Conservation (phyloP, 30 jellyfish, hydroid and myxozoan genomes). For the Hydra vulgaris region DNA sequence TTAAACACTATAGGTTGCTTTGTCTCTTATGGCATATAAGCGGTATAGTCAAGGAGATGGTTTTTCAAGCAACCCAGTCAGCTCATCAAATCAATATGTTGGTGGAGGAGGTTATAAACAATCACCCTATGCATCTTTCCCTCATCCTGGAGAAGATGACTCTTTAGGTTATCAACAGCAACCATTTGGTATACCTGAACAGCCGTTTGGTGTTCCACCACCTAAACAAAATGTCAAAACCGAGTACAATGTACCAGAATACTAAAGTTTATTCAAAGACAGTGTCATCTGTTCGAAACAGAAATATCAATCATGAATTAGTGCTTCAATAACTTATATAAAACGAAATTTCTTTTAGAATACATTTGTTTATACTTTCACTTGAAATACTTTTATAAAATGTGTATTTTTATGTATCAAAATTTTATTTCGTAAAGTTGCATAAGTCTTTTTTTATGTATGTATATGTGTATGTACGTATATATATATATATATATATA, state of each 20-base stretch:
- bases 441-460: too few relatives aligned
- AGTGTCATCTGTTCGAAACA: too few relatives aligned
- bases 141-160: slow-evolving; percentile 87
- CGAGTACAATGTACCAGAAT: slow-evolving; percentile 81
- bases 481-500: too few relatives aligned
- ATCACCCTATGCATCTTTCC: slow-evolving; percentile 97
- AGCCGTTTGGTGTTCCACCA: slow-evolving; percentile 42
- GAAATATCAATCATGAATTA: too few relatives aligned
- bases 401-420: too few relatives aligned
- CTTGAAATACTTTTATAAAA: too few relatives aligned
- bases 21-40: slow-evolving; percentile 49
- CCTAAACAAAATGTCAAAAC: slow-evolving; percentile 72
- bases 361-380: too few relatives aligned
- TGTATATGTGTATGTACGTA: too few relatives aligned
- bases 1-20: slow-evolving; percentile 44
- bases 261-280: too few relatives aligned
- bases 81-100: slow-evolving; percentile 44
- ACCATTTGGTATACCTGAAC: slow-evolving; percentile 61
- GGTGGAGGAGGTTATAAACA: slow-evolving; percentile 47
- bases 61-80: not conserved
- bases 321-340: too few relatives aligned
- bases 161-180: slow-evolving; percentile 64
- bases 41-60: slow-evolving; percentile 68
- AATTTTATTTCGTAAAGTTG: too few relatives aligned
- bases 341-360: too few relatives aligned